Evolutionary conservation across 2,797 vertebrate species (phyloP).

Genomic region (Otolemur crassicaudatus): DNA sequence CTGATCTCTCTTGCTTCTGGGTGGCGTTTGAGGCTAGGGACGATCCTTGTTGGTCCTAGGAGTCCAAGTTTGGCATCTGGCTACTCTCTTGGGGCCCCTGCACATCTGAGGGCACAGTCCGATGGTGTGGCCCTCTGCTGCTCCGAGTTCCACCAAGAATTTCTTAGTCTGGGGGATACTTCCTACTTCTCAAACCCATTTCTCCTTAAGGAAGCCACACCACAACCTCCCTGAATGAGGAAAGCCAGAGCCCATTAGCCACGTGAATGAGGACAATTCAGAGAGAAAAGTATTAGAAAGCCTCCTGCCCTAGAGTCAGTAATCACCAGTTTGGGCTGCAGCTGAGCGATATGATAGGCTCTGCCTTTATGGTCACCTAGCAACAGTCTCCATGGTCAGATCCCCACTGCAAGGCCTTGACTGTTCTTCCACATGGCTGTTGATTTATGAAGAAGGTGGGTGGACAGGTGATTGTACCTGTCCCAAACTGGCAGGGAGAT

Average conservation of each 20-base stretch:
- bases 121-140: not conserved
- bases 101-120: not conserved
- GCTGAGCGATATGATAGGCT: fast-evolving
- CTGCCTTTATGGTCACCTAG: not conserved
- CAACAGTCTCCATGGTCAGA: fast-evolving
- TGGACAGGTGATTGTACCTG: not conserved
- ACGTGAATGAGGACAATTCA: not conserved
- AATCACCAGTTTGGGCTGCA: not conserved
- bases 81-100: not conserved
- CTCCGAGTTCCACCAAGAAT: not conserved
- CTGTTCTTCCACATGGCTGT: not conserved
- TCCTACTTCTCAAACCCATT: not conserved
- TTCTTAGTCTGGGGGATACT: not conserved
- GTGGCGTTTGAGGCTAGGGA: not conserved
- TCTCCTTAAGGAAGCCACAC: not conserved
- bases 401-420: fast-evolving
- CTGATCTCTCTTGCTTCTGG: not conserved
- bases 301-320: no score
- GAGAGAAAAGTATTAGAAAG: not conserved
- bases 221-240: not conserved
- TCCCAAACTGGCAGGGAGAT: no score
- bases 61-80: not conserved
- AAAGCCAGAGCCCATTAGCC: not conserved
- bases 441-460: not conserved
- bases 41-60: not conserved